phyloP scores from a whole-genome alignment of 2,797 vertebrate species.

The Melanotaenia maccullochi region DNA sequence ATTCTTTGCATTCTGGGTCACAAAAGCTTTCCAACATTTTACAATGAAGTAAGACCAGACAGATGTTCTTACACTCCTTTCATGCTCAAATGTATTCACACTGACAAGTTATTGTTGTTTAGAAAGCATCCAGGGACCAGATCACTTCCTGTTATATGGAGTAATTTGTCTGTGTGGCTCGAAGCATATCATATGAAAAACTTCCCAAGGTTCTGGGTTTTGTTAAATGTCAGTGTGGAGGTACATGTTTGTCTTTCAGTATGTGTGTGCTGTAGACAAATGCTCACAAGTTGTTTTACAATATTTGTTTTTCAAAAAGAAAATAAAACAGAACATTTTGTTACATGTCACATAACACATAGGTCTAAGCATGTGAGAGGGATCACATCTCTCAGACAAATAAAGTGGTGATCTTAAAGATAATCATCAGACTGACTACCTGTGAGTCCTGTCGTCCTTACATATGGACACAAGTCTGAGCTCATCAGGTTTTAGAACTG shows the following conservation, averaged over 20 bases:
- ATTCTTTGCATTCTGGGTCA: constrained; percentile 48
- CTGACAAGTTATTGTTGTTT: constrained; percentile 20
- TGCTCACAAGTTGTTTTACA: too few relatives aligned
- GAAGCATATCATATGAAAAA: not conserved
- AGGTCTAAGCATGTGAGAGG: too few relatives aligned
- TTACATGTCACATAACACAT: too few relatives aligned
- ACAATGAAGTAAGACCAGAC: constrained; percentile 57
- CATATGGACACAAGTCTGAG: too few relatives aligned
- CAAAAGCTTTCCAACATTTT: constrained; percentile 34
- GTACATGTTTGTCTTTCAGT: constrained; percentile 10
- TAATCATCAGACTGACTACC: too few relatives aligned
- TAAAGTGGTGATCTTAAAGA: too few relatives aligned
- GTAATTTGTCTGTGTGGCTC: not conserved
- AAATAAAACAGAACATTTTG: too few relatives aligned
- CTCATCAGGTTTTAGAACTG: too few relatives aligned
- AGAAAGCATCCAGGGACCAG: not conserved
- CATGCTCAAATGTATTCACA: constrained; percentile 39
- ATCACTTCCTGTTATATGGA: too few relatives aligned
- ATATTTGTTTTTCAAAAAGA: too few relatives aligned
- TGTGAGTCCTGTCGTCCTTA: too few relatives aligned
- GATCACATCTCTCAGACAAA: too few relatives aligned
- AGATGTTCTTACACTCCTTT: constrained; percentile 44
- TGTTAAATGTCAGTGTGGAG: constrained; percentile 27
- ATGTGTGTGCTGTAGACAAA: not conserved
- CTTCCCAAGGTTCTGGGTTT: not conserved